These are phyloP conservation scores for Triplophysa yarkandensis DNA, from an alignment of 2,797 vertebrate species.

Conservation along the genomic window DNA sequence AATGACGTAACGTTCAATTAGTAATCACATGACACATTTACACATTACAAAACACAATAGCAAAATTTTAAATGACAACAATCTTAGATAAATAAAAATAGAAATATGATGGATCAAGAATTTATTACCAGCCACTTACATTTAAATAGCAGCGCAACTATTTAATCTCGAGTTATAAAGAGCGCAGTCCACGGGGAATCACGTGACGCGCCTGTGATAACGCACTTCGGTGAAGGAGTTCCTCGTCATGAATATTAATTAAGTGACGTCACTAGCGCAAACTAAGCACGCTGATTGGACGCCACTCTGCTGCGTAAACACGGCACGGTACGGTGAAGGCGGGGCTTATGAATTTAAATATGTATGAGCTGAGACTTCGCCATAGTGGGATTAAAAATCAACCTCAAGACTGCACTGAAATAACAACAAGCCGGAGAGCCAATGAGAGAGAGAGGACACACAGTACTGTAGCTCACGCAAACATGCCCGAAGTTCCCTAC, in stretches of 20 bases:
- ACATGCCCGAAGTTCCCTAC: constrained; percentile 75
- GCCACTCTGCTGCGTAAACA: background rate
- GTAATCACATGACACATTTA: background rate
- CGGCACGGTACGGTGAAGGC: background rate
- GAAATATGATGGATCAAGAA: background rate
- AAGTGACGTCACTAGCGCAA: background rate
- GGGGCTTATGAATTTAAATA: background rate
- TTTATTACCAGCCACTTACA: background rate
- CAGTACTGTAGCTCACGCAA: constrained; percentile 35
- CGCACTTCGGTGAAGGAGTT: background rate
- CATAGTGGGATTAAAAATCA: background rate
- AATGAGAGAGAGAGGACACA: constrained; percentile 26
- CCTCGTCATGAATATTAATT: constrained; percentile 22
- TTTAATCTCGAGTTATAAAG: constrained; percentile 27
- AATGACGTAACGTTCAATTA: too few species aligned
- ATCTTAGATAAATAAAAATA: background rate
- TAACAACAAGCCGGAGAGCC: constrained; percentile 38
- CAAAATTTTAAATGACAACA: too few species aligned
- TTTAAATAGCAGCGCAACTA: constrained; percentile 5
- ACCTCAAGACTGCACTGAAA: constrained; percentile 8
- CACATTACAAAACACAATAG: too few species aligned
- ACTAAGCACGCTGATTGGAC: background rate
- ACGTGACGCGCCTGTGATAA: background rate
- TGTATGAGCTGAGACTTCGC: background rate
- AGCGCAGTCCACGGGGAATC: background rate